Evolutionary conservation across 2,113 vertebrate species (phyloP).

Genomic region (Chloebia gouldiae): DNA sequence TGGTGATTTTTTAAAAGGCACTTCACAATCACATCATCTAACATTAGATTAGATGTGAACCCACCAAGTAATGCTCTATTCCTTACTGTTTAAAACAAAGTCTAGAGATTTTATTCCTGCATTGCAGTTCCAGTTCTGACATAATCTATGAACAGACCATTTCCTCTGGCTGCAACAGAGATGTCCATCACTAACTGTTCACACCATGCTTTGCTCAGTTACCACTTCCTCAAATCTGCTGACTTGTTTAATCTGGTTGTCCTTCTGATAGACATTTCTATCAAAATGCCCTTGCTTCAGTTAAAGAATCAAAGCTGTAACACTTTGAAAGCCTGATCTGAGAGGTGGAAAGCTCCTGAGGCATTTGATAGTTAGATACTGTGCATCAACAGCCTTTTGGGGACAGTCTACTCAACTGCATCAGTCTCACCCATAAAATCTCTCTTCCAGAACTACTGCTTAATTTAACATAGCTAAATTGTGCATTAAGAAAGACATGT

Average conservation of each 20-base stretch:
- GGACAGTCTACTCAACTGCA: not conserved
- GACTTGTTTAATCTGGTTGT: not conserved
- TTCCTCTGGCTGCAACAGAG: not conserved
- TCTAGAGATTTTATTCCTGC: not conserved
- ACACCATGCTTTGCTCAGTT: not conserved
- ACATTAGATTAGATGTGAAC: not conserved
- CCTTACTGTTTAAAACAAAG: not conserved
- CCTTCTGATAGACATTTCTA: not conserved
- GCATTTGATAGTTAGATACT: not conserved
- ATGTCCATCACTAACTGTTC: not conserved
- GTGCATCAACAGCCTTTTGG: not conserved
- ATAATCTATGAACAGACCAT: not conserved
- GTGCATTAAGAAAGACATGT: fast-evolving
- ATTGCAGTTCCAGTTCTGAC: not conserved
- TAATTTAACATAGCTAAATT: not conserved
- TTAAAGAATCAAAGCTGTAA: not conserved
- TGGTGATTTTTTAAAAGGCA: not conserved
- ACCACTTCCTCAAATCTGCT: constrained; percentile 28
- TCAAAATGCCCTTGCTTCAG: not conserved
- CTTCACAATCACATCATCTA: not conserved
- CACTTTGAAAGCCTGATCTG: not conserved
- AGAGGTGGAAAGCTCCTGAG: not conserved
- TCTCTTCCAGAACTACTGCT: not conserved
- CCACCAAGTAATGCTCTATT: not conserved
- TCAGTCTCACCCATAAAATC: not conserved